phyloP scores from a whole-genome alignment of 2,113 vertebrate genomes.

The Myodes glareolus region DNA sequence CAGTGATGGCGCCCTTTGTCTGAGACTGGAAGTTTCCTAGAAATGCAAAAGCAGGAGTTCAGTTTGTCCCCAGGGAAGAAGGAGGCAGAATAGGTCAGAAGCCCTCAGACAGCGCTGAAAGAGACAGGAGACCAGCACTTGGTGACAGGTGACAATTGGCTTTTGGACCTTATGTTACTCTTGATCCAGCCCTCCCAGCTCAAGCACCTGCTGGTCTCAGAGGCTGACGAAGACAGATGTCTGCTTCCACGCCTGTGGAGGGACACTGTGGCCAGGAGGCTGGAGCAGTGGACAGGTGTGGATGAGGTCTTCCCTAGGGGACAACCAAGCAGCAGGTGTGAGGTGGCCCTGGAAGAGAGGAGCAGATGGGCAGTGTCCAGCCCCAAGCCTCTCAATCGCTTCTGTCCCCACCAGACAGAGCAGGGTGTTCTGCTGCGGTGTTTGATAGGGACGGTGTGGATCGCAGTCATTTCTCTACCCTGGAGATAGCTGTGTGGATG shows the following conservation, averaged over 20 bases:
- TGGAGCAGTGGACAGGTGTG: not conserved
- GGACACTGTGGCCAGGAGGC: not conserved
- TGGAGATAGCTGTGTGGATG: not conserved
- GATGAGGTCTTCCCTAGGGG: not conserved
- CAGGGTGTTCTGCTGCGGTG: not conserved
- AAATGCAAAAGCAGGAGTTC: slow-evolving; percentile 6
- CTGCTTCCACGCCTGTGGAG: rapidly evolving
- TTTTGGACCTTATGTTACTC: not conserved
- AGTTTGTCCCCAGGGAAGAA: rapidly evolving
- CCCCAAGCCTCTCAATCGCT: not conserved
- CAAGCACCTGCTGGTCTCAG: not conserved
- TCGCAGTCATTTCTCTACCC: not conserved
- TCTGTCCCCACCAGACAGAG: not conserved
- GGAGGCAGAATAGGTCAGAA: rapidly evolving
- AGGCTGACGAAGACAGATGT: not conserved
- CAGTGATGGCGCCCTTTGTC: slow-evolving; percentile 41
- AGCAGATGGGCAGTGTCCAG: not conserved
- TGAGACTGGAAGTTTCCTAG: not conserved
- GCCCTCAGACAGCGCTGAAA: not conserved
- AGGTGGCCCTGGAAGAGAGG: not conserved
- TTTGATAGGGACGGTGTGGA: not conserved
- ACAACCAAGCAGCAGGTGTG: not conserved
- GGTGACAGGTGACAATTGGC: rapidly evolving
- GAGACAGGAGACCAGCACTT: not conserved
- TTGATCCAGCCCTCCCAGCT: not conserved